Evolutionary conservation across 1,140 invertebrate genomes (phyloP), one percentile per base, ranked within the genome.

Genomic region (Drosophila novamexicana): DNA sequence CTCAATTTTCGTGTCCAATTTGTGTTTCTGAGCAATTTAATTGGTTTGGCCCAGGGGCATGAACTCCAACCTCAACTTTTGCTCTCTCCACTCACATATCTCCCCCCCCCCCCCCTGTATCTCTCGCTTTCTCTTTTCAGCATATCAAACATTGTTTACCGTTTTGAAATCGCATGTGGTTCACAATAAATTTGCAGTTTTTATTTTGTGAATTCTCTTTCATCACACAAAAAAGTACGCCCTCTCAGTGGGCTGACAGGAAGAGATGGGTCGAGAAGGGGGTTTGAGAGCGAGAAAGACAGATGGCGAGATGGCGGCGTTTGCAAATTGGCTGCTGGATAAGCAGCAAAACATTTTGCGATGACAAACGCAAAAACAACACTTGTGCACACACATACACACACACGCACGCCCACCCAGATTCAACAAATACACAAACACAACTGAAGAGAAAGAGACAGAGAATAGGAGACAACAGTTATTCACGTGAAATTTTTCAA

Each of bases 321-420:
- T 57, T 36, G 62, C 76, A 82, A 82, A 83, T 82, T 82, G 80
- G 80, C 80, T 79, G 71, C 64, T 73, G 74, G 52, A 68, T 81
- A 74, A 65, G 79, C 79, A 81, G 70, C 54, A 76, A 70, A 79
- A 83, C 67, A 79, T 83, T 84, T 78, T 79, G 52, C 80, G 76
- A 83, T 83, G 80, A 83, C 80, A 83, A 83, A 79, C 75, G 80
- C 72, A 83, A 76, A 67, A 83, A 76, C 76, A 79, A 76, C 76
- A 77, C 45, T 37, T 53, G 22, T 37, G 58, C 40, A 49, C 49
- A 34, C 34, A 53, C 36, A 45, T 18, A 70, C 16, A 47, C 9
- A 34, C 2, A 36, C 12, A 7, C 6, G 16, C n/a, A 9, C 12
- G 4, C 7, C 7, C 8, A 34, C 18, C 52, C 22, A 69, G 14